Evolutionary conservation across 2,888 invertebrate species (phyloP), one percentile per base, ranked within the genome.

Genomic region (Dione vanillae): DNA sequence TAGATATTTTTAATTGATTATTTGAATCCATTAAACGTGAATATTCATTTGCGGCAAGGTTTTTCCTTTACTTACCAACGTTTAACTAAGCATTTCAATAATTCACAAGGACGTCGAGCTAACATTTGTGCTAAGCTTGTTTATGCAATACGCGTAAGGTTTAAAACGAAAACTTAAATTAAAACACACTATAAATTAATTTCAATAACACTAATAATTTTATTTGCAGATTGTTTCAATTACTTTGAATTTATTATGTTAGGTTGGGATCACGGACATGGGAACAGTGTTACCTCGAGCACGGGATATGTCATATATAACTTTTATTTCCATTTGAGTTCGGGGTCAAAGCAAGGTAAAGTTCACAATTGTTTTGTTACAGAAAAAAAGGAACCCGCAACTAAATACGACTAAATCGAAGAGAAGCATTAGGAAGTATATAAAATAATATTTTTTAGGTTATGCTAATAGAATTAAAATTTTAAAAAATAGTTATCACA

Each of bases 61-160:
- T 52, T 14, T 54, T 54, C 9, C n/a, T 54, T 54, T 35, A 35
- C 35, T 54, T 54, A 37, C 37, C n/a, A 54, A 37, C 56, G 37
- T 37, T 37, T 37, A 56, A 11, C 16, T 56, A 37, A 56, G 16
- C 37, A 56, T 56, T 56, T 56, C 11, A 56, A 56, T 16, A 5
- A 1, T 16, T 37, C 16, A 37, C 56, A 56, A 56, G 56, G 56
- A 16, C 37, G 37, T 54, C 37, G 6, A 56, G 56, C 10, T 16
- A 40, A 56, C 37, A 16, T 11, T 16, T 56, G 16, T 40, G 16
- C n/a, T 12, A 16, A 37, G 10, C 37, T n/a, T 10, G 35, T 14
- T 35, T 54, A 14, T 51, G 20, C 12, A 14, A 52, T 14, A 27
- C 27, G 9, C 0, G n/a, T n/a, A 10, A 35, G 35, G n/a, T 54